Base-by-base conservation (phyloP, 2,888 invertebrate species). In the Tricholauxania praeusta region DNA sequence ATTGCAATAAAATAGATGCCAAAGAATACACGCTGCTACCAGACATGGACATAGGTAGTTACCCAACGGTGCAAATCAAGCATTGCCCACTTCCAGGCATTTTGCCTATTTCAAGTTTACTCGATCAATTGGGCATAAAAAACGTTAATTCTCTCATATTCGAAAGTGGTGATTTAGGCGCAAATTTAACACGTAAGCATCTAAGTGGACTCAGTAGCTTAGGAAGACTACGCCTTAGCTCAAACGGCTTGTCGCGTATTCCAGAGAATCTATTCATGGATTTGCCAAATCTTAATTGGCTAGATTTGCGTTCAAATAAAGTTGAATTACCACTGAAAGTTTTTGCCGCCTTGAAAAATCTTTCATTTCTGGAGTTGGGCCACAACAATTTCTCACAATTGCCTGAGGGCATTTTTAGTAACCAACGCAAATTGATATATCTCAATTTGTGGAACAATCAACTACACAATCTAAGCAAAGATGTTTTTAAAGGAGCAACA, bases 401-500 rank as follows among this genome's bases (percentile, higher is more conserved):
- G 80, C 90, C 91, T 51, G 88, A 89, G 2, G 90, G 89, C 72
- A 86, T 91, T 71, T 93, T 94, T 83, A 88, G 89, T 51, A 90
- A 91, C 83, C 88, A 92, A 78, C 88, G 88, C 69, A 89, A 90
- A 78, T 84, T 94, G 73, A 86, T 87, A 71, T 89, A 90, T 64
- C 86, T 95, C 68, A 92, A 93, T 79, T 84, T 94, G 49, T 92
- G 92, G 91, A 89, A 90, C 79, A 95, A 94, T 82, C 89, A 90
- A 78, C 87, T 95, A 71, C 89, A 88, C 32, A 90, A 91, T 85
- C 88, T 94, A 53, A 89, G 91, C 17, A 88, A 90, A 75, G 89
- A 90, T 72, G 89, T 91, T 74, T 93, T 94, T 81, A 89, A 90
- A 48, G 90, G 92, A 63, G 89, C 92, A 3, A 87, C 89, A 48